phyloP scores from a whole-genome alignment of 2,888 invertebrate genomes.

The Apotomis betuletana region DNA sequence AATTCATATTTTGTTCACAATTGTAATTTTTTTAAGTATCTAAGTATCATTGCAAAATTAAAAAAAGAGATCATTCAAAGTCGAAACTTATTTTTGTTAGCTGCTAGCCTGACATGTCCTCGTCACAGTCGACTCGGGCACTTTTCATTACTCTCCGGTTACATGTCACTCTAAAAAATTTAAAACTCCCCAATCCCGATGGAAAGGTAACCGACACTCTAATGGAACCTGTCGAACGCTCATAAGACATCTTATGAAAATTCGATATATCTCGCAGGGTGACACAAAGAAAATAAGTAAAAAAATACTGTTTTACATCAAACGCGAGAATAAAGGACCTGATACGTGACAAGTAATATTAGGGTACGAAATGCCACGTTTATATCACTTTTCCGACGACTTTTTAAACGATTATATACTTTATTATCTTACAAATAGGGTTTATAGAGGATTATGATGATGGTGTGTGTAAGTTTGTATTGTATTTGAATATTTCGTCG shows the following conservation, averaged over 20 bases:
- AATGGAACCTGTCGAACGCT: conserved; percentile 57
- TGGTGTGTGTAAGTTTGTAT: conserved; percentile 29
- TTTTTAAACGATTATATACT: background rate
- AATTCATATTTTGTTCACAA: no score
- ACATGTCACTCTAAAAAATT: conserved; percentile 42
- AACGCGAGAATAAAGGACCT: conserved; percentile 49
- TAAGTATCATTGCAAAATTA: no score
- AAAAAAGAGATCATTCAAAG: no score
- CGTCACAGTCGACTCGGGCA: conserved; percentile 25
- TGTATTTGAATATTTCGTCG: conserved; percentile 30
- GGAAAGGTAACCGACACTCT: conserved; percentile 57
- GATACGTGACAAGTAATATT: conserved; percentile 52
- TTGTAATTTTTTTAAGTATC: no score
- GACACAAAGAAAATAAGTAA: conserved; percentile 44
- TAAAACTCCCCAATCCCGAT: conserved; percentile 44
- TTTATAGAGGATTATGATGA: background rate
- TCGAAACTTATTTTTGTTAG: background rate
- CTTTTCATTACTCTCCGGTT: conserved; percentile 40
- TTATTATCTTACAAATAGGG: background rate
- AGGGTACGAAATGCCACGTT: conserved; percentile 43
- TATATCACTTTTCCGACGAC: conserved; percentile 2
- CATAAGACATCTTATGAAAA: conserved; percentile 58
- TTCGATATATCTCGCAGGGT: conserved; percentile 56
- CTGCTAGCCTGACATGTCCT: background rate
- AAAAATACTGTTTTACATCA: conserved; percentile 56